Evolutionary conservation across 2,888 invertebrate genomes (phyloP).

Genomic region (Altica lythri): DNA sequence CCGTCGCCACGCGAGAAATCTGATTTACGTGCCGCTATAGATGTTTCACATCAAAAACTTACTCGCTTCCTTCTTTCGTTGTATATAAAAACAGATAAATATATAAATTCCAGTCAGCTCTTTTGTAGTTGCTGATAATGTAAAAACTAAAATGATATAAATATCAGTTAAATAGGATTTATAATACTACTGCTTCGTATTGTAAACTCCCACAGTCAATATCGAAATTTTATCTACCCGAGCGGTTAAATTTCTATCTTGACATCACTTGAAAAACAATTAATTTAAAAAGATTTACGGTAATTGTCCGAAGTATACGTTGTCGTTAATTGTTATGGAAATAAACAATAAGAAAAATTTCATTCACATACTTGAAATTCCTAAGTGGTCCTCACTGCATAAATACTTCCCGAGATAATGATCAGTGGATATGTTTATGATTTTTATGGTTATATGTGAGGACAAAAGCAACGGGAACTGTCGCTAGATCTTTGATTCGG

Average conservation of each 20-base stretch:
- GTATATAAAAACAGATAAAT: no score
- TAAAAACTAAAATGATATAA: no score
- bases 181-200: no score
- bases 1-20: no score
- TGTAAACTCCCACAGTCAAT: no score
- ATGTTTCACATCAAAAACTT: no score
- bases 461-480: slow-evolving; percentile 18
- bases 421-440: slow-evolving; percentile 29
- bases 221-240: slow-evolving; percentile 12
- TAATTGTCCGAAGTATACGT: slow-evolving; percentile 23
- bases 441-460: slow-evolving; percentile 25
- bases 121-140: no score
- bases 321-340: slow-evolving; percentile 31
- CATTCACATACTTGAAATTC: slow-evolving; percentile 31
- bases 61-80: no score
- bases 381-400: slow-evolving; percentile 28
- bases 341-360: slow-evolving; percentile 30
- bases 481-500: slow-evolving; percentile 9
- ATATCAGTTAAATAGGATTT: no score
- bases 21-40: no score
- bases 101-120: no score
- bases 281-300: slow-evolving; percentile 28
- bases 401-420: slow-evolving; percentile 26
- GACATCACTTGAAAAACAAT: slow-evolving; percentile 21
- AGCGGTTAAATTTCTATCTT: slow-evolving; percentile 16